Evolutionary conservation across 2,888 invertebrate species (phyloP), one percentile per base, ranked within the genome.

Genomic region (Zaprionus bogoriensis): DNA sequence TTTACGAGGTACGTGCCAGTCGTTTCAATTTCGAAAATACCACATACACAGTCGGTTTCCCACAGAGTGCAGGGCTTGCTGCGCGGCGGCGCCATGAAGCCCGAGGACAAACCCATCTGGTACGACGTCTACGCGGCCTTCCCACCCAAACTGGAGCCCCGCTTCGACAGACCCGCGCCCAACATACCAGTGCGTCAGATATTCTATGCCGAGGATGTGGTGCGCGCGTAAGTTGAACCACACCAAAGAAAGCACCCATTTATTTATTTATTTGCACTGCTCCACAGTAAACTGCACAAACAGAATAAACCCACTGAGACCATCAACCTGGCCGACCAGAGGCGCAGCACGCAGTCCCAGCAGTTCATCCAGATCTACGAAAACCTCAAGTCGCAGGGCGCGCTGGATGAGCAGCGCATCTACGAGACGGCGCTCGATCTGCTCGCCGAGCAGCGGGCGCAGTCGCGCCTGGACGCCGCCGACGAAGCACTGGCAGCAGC

Each of bases 41-140:
- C n/a, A 38, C 28, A 28, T 7, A 3, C 6, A 3, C 6, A 6
- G 0, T 6, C 9, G 3, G 1, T 42, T 58, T 30, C 46, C 6
- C 7, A 12, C 32, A 86, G 98, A 89, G 92, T 95, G 2, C 93
- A 94, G 75, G 97, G 97, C 4, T 92, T 99, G 28, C 89, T 99
- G 10, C 93, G 94, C 61, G 93, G 95, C 19, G 96, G 96, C 45
- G 97, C 96, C 3, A 92, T 98, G 90, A 95, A 94, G 87, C 92
- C 94, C 57, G 94, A 95, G 74, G 97, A 98, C 81, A 93, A 95
- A 69, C 99, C 99, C 0, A 63, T 99, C 7, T 99, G 99, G 99
- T 97, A 95, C 89, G 96, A 97, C 88, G 92, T 99, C 19, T 99
- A 98, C 89, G 94, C 94, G 90, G 94, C 95, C 0, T 98, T 97